Base-by-base conservation (phyloP, 2,888 invertebrate genomes). In the Conistra vaccinii region DNA sequence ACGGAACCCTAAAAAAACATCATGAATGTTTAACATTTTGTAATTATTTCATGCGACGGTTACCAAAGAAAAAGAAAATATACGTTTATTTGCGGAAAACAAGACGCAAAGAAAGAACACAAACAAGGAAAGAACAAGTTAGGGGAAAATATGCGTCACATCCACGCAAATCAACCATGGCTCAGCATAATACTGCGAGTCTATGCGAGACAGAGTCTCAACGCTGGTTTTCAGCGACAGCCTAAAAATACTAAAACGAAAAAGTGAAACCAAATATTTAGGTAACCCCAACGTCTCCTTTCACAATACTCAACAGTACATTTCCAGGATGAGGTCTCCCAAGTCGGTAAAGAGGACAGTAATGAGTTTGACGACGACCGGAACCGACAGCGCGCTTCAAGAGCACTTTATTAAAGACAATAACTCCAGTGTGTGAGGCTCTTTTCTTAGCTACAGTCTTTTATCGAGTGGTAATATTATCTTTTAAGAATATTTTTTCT, bases 321-420 rank as follows among this genome's bases (percentile, higher is more conserved):
- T 77, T 66, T 76, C 17, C 55, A 42, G 29, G 26, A 69, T 79
- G 80, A 69, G 66, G 76, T 72, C 63, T 69, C 70, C 63, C 14
- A 81, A 76, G 72, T 69, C 70, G 72, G 66, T 73, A 77, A 76
- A 85, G 83, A 81, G 84, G 79, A 69, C 85, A 83, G 79, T 89
- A 89, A 89, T 87, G 84, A 87, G 84, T 87, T 87, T 87, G 80
- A 84, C 80, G 69, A 77, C 73, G 53, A 53, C 61, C 76, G 69
- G 79, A 80, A 77, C 71, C 65, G 76, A 78, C 84, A 71, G 39
- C 65, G 67, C 69, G 53, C 71, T 63, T 83, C 60, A 75, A 83
- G 73, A 80, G 70, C 83, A 75, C 87, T 86, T 82, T 84, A 82
- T 85, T 81, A 84, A 80, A 77, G 69, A 80, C 77, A 85, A 85